Base-by-base conservation (phyloP, 2,113 vertebrate species). In the Sakesphorus luctuosus region DNA sequence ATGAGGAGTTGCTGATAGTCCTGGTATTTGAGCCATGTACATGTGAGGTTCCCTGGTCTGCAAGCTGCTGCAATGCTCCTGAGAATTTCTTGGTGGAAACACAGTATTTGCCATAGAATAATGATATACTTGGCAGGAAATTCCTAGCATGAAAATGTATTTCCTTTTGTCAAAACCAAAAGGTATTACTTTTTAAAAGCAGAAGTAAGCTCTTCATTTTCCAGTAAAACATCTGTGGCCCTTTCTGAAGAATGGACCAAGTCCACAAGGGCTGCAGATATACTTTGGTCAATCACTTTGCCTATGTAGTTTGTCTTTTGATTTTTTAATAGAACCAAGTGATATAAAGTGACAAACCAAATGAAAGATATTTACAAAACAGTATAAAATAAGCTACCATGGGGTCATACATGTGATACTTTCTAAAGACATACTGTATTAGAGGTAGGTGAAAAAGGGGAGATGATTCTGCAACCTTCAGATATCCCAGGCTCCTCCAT, bases 401-500 rank as follows among this genome's bases (percentile, higher is more conserved):
- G 95, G 93, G 92, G 90, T 96, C 87, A 82, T 95, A 96, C 84
- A 49, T 40, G 94, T 95, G 95, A 97, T 21, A 0, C 91, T 98
- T 97, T 87, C 96, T 96, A 96, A 96, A 92, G 94, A 97, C 95
- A 97, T 97, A 97, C 97, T 96, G 96, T 94, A 31, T 95, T 95
- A 98, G 98, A 98, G 98, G 98, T 98, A 98, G 98, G 97, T 98
- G 97, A 98, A 96, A 97, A 96, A 85, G 89, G 97, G 96, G 96
- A 97, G 97, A 98, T 90, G 94, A 96, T 75, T 96, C 91, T 97
- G 94, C 92, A 92, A 96, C 96, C 94, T 97, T 98, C 96, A 96
- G 93, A 97, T 93, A 97, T 96, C 90, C 93, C 96, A 97, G 94
- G 96, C 95, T 96, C 96, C 96, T 97, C 98, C 97, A 97, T 97